Evolutionary conservation across 1,140 invertebrate species (phyloP), one percentile per base, ranked within the genome.

Genomic region (Bombus breviceps): DNA sequence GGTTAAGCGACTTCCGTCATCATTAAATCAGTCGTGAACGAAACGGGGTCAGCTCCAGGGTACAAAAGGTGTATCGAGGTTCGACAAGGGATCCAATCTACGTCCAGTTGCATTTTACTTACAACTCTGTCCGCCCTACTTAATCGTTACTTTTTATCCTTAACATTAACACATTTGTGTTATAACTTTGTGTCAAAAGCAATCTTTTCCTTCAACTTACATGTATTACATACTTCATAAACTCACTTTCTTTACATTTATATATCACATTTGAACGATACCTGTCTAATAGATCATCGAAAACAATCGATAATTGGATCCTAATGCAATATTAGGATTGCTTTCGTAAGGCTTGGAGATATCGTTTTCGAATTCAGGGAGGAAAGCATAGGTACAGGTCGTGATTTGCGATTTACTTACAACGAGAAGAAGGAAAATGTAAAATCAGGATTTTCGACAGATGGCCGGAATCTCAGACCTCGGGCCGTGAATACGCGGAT

Each of bases 401-500:
- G 53, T 74, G 86, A 89, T 83, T 90, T 77, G 85, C 85, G 90
- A 91, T 91, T 91, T 90, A 91, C 86, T 91, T 90, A 89, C 81
- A 76, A 82, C 84, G 88, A 80, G 77, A 74, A 87, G 91, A 88
- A 89, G 89, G 90, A 92, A 91, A 93, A 94, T 93, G 93, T 93
- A 93, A 94, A 95, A 94, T 94, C 93, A 92, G 87, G 89, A 93
- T 93, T 93, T 92, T 91, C 90, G 92, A 94, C 94, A 95, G 94
- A 94, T 94, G 94, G 92, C 92, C 89, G 85, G 88, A 92, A 85
- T 95, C 93, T 94, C 94, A 95, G 93, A 93, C 93, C 93, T 88
- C 90, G 85, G 92, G 92, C 92, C 89, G 91, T 88, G 90, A 92
- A 91, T 93, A 88, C 91, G 81, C 81, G 86, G 90, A 89, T 89